Evolutionary conservation across 2,797 vertebrate species (phyloP).

Genomic region (Xiphorhynchus erythropygius): DNA sequence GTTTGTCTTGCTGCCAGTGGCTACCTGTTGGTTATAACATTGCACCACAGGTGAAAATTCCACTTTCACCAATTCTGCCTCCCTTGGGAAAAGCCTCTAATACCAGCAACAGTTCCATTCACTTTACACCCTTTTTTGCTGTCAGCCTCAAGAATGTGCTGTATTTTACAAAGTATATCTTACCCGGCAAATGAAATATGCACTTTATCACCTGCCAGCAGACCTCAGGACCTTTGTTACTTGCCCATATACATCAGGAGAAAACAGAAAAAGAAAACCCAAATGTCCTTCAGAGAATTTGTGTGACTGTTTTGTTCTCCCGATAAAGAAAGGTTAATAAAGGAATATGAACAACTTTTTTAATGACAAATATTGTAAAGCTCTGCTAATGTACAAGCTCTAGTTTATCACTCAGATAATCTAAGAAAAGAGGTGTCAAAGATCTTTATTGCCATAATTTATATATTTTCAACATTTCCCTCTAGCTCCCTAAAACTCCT

Average conservation of each 20-base stretch:
- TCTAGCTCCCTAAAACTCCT: background rate
- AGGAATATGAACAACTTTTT: rapidly evolving
- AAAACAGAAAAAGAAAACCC: rapidly evolving
- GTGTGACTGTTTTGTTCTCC: background rate
- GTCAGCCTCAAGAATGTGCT: background rate
- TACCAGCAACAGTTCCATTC: background rate
- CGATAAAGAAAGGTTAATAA: background rate
- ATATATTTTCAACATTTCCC: background rate
- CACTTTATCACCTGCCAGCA: background rate
- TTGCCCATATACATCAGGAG: background rate
- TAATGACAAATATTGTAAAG: background rate
- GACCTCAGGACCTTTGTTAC: background rate
- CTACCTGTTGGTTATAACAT: background rate
- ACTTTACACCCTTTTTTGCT: background rate
- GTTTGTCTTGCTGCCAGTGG: background rate
- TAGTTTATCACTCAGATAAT: background rate
- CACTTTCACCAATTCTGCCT: background rate
- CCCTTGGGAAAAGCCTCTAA: background rate
- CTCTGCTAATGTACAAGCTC: background rate
- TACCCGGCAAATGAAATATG: background rate
- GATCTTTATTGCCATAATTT: background rate
- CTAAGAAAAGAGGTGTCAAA: background rate
- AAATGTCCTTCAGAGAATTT: background rate
- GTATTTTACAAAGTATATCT: background rate
- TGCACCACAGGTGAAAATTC: background rate